Conservation (phyloP, 2,113 vertebrate genomes). For the Phrynocephalus versicolor region DNA sequence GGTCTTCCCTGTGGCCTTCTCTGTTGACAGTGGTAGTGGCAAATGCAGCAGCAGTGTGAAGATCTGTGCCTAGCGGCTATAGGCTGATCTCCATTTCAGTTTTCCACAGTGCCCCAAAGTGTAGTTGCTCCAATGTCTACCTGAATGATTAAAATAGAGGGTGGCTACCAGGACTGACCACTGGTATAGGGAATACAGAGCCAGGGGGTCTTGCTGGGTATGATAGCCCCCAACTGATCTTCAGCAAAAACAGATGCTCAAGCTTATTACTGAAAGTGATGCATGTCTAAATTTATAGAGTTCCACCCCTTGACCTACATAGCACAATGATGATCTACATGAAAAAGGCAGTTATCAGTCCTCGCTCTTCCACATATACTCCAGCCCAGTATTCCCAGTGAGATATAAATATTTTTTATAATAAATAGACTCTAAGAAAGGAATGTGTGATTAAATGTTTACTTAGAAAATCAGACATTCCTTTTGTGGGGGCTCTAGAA, state of each 20-base stretch:
- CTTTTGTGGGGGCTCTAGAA: not conserved
- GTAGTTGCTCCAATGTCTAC: too few species aligned
- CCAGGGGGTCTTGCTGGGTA: too few species aligned
- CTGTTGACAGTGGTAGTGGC: not conserved
- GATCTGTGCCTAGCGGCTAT: not conserved
- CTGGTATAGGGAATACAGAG: not conserved
- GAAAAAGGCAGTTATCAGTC: not conserved
- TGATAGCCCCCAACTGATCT: not conserved
- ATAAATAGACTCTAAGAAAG: conserved; percentile 1
- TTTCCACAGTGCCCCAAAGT: not conserved
- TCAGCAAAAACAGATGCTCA: not conserved
- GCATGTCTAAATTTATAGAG: not conserved
- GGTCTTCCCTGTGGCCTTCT: not conserved
- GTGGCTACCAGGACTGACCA: not conserved
- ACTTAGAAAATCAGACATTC: not conserved
- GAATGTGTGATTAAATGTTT: not conserved
- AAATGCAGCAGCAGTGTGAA: too few species aligned
- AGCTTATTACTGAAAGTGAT: not conserved
- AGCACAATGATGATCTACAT: not conserved
- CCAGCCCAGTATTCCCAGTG: not conserved
- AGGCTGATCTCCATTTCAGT: not conserved
- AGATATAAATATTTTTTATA: not conserved
- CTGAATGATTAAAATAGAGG: not conserved
- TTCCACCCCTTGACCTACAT: not conserved
- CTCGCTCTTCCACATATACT: not conserved